These are phyloP conservation scores for Schizopygopsis malacanthus DNA, from an alignment of 2,797 vertebrate species.

Conservation along the genomic window DNA sequence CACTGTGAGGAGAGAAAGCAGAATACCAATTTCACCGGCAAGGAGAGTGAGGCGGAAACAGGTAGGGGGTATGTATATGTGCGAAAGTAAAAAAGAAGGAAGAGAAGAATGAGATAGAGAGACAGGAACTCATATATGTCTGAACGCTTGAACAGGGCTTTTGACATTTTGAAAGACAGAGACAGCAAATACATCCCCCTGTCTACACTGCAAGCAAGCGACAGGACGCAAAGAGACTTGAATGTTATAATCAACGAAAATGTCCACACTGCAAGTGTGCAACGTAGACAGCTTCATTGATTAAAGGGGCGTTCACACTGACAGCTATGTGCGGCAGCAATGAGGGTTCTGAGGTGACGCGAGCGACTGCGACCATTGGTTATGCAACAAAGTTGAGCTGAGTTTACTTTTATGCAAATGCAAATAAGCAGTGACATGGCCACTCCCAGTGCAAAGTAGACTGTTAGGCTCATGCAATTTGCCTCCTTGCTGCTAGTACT, in stretches of 20 bases:
- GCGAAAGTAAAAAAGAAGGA: constrained; percentile 26
- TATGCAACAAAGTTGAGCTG: background rate
- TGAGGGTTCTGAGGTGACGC: background rate
- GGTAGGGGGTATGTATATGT: constrained; percentile 46
- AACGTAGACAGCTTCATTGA: constrained; percentile 18
- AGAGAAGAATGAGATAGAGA: constrained; percentile 4
- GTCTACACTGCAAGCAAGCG: constrained; percentile 3
- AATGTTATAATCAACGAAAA: constrained; percentile 39
- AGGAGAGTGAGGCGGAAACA: constrained; percentile 4
- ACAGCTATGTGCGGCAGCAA: background rate
- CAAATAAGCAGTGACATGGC: constrained; percentile 13
- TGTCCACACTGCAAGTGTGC: background rate
- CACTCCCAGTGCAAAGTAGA: background rate
- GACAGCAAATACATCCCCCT: constrained; percentile 10
- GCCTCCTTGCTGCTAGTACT: background rate
- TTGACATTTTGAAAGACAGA: constrained; percentile 32
- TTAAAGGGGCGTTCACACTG: constrained; percentile 28
- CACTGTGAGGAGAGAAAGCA: constrained; percentile 13
- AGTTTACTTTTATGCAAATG: constrained; percentile 37
- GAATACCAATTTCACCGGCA: constrained; percentile 31
- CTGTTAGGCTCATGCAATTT: background rate
- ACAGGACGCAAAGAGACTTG: background rate
- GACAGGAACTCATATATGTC: constrained; percentile 22
- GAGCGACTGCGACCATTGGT: background rate
- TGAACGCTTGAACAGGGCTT: constrained; percentile 38